phyloP scores from a whole-genome alignment of 2,797 vertebrate genomes.

The Scolopax rusticola region DNA sequence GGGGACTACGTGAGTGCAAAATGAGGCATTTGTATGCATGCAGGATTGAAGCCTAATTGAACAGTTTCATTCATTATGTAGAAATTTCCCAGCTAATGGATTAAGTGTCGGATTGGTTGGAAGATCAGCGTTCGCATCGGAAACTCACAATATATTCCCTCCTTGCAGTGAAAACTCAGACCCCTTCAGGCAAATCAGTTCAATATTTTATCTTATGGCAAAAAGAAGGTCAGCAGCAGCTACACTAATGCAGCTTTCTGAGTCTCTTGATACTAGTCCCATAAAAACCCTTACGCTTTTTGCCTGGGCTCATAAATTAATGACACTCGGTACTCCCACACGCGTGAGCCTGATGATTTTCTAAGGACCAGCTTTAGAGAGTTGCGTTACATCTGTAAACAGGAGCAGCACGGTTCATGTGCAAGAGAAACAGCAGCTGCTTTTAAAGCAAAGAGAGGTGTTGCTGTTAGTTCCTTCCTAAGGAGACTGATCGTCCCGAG shows the following conservation, averaged over 20 bases:
- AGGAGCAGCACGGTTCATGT: neutral
- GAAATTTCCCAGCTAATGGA: neutral
- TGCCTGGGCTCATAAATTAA: conserved; percentile 36
- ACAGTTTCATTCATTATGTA: neutral
- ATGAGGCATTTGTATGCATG: neutral
- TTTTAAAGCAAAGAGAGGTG: neutral
- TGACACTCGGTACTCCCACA: neutral
- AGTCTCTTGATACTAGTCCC: neutral
- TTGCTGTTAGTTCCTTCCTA: neutral
- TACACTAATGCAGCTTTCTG: conserved; percentile 4
- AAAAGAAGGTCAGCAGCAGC: neutral
- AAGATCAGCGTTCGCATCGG: neutral
- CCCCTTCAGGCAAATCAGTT: neutral
- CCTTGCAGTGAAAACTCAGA: neutral
- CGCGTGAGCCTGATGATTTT: neutral
- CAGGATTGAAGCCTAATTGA: neutral
- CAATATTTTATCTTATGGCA: conserved; percentile 36
- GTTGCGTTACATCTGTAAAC: neutral
- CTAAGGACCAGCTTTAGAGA: neutral
- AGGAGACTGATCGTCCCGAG: neutral
- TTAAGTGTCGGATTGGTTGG: neutral
- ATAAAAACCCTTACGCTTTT: neutral
- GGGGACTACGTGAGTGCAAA: neutral
- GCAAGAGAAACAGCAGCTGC: neutral
- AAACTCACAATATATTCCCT: neutral